phyloP scores from a whole-genome alignment of 2,888 invertebrate genomes.

The Drosophila prostipennis region DNA sequence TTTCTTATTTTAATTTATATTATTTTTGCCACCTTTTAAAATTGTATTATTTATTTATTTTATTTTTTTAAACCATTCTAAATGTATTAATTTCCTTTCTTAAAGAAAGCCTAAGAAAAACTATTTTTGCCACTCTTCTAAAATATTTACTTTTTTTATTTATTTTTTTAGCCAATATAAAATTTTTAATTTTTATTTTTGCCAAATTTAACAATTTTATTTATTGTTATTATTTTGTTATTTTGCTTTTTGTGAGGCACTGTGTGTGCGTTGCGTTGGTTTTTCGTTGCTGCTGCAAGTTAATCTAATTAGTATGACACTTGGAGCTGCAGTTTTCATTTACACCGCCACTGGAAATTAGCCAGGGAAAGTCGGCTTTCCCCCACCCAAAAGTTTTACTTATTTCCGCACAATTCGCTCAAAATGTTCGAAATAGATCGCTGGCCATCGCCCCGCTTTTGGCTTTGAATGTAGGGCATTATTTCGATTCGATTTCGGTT shows the following conservation, averaged over 20 bases:
- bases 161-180: no score
- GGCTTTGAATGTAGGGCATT: constrained; percentile 37
- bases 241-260: constrained; percentile 46
- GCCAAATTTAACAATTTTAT: no score
- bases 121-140: no score
- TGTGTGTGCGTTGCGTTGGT: constrained; percentile 9
- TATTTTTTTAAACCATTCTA: no score
- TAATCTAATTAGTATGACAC: constrained; percentile 68
- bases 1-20: no score
- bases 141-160: no score
- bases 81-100: no score
- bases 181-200: no score
- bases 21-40: no score
- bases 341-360: constrained; percentile 58
- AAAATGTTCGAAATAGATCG: constrained; percentile 64
- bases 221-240: no score
- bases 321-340: constrained; percentile 66
- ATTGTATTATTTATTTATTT: no score
- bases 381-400: constrained; percentile 45
- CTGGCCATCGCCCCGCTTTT: constrained; percentile 26
- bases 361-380: constrained; percentile 29
- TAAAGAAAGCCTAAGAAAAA: no score
- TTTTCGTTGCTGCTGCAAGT: constrained; percentile 35
- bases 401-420: constrained; percentile 59
- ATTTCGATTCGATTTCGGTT: constrained; percentile 49